Base-by-base conservation (phyloP, 2,113 vertebrate genomes). In the Sylvietta virens region DNA sequence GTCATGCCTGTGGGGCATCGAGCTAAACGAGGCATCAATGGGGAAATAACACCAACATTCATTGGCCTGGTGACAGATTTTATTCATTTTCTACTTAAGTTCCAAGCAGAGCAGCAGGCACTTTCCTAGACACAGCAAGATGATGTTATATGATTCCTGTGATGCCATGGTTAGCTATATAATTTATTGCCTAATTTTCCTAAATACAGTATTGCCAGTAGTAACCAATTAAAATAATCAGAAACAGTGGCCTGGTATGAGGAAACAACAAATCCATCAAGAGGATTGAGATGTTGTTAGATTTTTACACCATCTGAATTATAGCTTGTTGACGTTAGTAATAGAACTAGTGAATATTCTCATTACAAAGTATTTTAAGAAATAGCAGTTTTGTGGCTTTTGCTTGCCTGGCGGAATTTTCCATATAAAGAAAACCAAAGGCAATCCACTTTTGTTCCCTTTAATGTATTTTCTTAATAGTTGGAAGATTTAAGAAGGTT, bases 141-240 rank as follows among this genome's bases (percentile, higher is more conserved):
- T 13, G 48, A 40, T 21, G 13, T 67, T 37, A 20, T 79, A 10
- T 65, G 33, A 70, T 74, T 82, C 20, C 12, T 30, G 51, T 58
- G 76, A 50, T 79, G 33, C 13, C 35, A 39, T 51, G 28, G 80
- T 94, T 86, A 88, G 35, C 58, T 51, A 3, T 24, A 4, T 54
- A 31, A 92, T 93, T 96, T 90, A 82, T 69, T 93, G 60, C 56
- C 79, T 88, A 5, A 84, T 88, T 93, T 94, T 81, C 47, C 76
- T 65, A 44, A 91, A 66, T 66, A 48, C 3, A 14, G 56, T 83
- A 42, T 54, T 66, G 54, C 2, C 3, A 79, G 33, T 78, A 70
- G 72, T 26, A 81, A 70, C 53, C 50, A 61, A 66, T 86, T 74
- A 58, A 80, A 93, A 77, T 82, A 73, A 91, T 86, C 47, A 88